These are phyloP conservation scores for Xiphophorus birchmanni DNA, from an alignment of 2,797 vertebrate species.

Conservation along the genomic window DNA sequence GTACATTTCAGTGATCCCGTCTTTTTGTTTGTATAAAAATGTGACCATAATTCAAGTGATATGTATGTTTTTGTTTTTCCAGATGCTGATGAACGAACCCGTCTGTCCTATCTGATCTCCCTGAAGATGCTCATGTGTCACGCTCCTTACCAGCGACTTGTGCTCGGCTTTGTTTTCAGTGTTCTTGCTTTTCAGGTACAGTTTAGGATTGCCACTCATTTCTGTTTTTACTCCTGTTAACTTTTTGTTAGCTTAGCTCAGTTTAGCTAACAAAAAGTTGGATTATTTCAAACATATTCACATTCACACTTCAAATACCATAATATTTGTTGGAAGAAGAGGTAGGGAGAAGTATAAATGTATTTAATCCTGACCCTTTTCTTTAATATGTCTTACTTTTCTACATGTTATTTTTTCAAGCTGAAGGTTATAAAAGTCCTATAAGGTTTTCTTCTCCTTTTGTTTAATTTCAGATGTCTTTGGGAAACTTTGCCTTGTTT, in stretches of 20 bases:
- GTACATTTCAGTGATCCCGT: neutral
- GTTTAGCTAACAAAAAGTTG: too few species aligned
- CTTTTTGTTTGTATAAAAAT: neutral
- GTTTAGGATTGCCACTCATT: neutral
- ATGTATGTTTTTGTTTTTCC: neutral
- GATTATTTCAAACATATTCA: too few species aligned
- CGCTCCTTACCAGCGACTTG: constrained; percentile 69
- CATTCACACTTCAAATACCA: too few species aligned
- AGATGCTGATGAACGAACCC: constrained; percentile 51
- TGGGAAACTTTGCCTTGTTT: constrained; percentile 83
- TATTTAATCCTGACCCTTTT: too few species aligned
- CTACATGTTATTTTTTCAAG: neutral
- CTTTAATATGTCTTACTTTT: too few species aligned
- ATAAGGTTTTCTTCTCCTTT: constrained; percentile 4
- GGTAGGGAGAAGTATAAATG: too few species aligned
- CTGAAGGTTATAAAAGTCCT: neutral
- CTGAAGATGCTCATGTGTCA: constrained; percentile 72
- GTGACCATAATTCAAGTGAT: neutral
- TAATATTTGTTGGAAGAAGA: too few species aligned
- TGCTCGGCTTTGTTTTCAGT: constrained; percentile 77
- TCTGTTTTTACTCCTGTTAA: neutral
- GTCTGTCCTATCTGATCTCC: constrained; percentile 58
- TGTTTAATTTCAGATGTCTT: constrained; percentile 71
- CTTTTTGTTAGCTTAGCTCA: neutral
- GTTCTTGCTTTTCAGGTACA: constrained; percentile 80